Evolutionary conservation across 2,797 vertebrate genomes (phyloP).

Genomic region (Serranus cabrilla): DNA sequence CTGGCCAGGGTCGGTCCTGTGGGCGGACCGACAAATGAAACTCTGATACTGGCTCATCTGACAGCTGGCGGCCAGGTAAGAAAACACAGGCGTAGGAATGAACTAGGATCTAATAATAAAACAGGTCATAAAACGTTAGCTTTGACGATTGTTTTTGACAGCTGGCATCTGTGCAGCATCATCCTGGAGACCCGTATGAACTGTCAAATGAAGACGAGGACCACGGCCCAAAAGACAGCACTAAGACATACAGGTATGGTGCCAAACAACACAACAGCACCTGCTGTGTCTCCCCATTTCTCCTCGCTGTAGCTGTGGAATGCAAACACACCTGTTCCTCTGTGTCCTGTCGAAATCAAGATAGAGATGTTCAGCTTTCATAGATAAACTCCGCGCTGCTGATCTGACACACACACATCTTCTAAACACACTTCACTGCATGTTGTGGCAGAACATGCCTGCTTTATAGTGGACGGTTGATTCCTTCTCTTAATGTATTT

Average conservation of each 20-base stretch:
- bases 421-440: slow-evolving; percentile 68
- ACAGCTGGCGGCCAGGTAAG: slow-evolving; percentile 82
- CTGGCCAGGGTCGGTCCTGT: slow-evolving; percentile 84
- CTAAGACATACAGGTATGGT: slow-evolving; percentile 94
- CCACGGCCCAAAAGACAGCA: slow-evolving; percentile 90
- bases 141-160: slow-evolving; percentile 30
- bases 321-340: slow-evolving; percentile 62
- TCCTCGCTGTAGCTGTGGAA: slow-evolving; percentile 63
- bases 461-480: slow-evolving; percentile 53
- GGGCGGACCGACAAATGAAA: slow-evolving; percentile 77
- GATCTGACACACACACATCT: slow-evolving; percentile 50
- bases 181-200: slow-evolving; percentile 90
- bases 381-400: slow-evolving; percentile 58
- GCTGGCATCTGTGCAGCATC: slow-evolving; percentile 80
- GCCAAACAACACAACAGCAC: not conserved
- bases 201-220: slow-evolving; percentile 93
- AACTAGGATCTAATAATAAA: not conserved
- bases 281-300: slow-evolving; percentile 35
- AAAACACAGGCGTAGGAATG: not conserved
- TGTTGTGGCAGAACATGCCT: slow-evolving; percentile 64
- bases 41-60: slow-evolving; percentile 85
- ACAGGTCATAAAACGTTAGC: not conserved
- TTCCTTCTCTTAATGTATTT: slow-evolving; percentile 54
- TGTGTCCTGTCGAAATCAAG: slow-evolving; percentile 56
- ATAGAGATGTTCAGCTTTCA: slow-evolving; percentile 58